Evolutionary conservation across 2,888 invertebrate genomes (phyloP).

Genomic region (Athalia rosae): DNA sequence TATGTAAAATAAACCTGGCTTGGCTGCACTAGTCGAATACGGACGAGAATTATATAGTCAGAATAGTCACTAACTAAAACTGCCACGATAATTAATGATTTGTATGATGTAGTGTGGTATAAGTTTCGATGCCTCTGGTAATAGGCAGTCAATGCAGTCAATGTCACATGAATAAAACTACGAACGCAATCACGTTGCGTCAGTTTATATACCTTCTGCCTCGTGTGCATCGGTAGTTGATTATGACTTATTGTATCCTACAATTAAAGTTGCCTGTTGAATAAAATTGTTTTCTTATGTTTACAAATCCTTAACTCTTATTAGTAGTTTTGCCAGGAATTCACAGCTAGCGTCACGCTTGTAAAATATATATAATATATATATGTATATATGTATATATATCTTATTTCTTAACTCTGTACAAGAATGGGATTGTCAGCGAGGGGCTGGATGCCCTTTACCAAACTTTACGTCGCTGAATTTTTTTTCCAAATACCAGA

Average conservation of each 20-base stretch:
- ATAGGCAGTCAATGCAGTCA: background rate
- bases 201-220: constrained; percentile 28
- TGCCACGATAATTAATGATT: constrained; percentile 21
- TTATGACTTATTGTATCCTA: constrained; percentile 46
- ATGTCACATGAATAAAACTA: constrained; percentile 35
- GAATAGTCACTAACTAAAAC: constrained; percentile 5
- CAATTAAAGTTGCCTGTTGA: constrained; percentile 51
- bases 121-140: constrained; percentile 27
- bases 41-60: constrained; percentile 21
- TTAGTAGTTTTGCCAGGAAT: constrained; percentile 52
- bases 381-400: constrained; percentile 60
- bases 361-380: constrained; percentile 66
- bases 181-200: constrained; percentile 37
- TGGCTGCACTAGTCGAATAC: constrained; percentile 26
- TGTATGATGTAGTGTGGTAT: constrained; percentile 1
- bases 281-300: constrained; percentile 54
- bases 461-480: constrained; percentile 31
- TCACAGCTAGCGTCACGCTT: constrained; percentile 60
- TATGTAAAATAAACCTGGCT: background rate
- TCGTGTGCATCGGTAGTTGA: constrained; percentile 51
- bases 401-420: constrained; percentile 63
- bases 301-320: constrained; percentile 65
- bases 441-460: constrained; percentile 42
- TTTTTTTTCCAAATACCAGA: constrained; percentile 15
- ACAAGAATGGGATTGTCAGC: constrained; percentile 61